Evolutionary conservation across 2,888 invertebrate species (phyloP), one percentile per base, ranked within the genome.

Genomic region (Adela reaumurella): DNA sequence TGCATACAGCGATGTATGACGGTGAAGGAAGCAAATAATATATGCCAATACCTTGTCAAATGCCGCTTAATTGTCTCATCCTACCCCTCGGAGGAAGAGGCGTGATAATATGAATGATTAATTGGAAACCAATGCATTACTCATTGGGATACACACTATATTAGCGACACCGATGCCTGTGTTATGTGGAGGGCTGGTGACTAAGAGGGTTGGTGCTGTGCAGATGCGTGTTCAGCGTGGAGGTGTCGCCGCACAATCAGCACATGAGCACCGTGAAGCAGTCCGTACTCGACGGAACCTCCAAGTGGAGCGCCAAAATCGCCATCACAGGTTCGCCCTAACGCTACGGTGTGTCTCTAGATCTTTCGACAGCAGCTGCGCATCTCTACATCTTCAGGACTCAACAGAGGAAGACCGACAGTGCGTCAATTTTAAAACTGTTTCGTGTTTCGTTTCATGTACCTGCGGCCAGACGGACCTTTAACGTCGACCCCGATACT

Each of bases 261-360:
- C 95, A 97, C 83, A 94, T 98, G 94, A 94, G 93, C 81, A 90
- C 94, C 58, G 96, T 98, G 67, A 97, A 98, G 85, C 96, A 97
- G 83, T 94, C 94, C 68, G 97, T 98, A 65, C 86, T 98, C 80
- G 97, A 98, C 82, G 98, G 98, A 68, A 98, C 97, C 60, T 97
- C 97, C 74, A 98, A 98, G 84, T 98, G 98, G 98, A 97, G 97
- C 68, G 97, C 97, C 67, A 98, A 98, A 88, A 97, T 98, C 81
- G 97, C 96, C 73, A 97, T 98, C 81, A 98, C 97, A 92, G 97
- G 97, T 97, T 91, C 88, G 94, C 43, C 18, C 6, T 17, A n/a
- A n/a, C n/a, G 35, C 35, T 14, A 11, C 42, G 16, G 42, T 42
- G 16, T n/a, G 6, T 6, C 16, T 17, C 17, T 42, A 42, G 42